Percentiles rank a stretch among this genome's conserved stretches.
These are phyloP conservation scores for Myopa tessellatipennis DNA, from an alignment of 2,888 invertebrate genomes.

Conservation along the genomic window DNA sequence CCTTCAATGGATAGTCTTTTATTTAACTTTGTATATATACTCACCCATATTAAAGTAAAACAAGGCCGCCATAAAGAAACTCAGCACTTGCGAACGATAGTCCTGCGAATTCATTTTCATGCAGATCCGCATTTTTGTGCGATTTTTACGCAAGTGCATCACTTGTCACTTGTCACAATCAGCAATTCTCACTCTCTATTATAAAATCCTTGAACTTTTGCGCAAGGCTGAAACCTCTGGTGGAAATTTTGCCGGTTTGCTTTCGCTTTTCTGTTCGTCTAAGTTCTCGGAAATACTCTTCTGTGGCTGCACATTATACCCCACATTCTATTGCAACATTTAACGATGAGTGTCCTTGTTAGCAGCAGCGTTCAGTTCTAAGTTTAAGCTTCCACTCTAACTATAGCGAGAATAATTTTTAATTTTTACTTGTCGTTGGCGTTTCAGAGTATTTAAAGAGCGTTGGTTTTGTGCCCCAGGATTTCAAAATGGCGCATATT, in stretches of 20 bases:
- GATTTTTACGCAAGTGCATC: slow-evolving; percentile 32
- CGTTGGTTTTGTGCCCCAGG: not conserved
- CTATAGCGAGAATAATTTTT: not conserved
- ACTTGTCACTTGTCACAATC: slow-evolving; percentile 4
- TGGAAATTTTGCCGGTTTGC: slow-evolving; percentile 12
- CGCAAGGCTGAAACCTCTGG: not conserved
- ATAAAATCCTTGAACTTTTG: slow-evolving; percentile 4
- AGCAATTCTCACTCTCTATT: not conserved
- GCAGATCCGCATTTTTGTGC: slow-evolving; percentile 35
- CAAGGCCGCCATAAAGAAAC: slow-evolving; percentile 55
- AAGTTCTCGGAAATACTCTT: slow-evolving; percentile 24
- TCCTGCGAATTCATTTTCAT: slow-evolving; percentile 46
- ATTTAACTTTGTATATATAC: slow-evolving; percentile 42
- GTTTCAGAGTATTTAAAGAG: not conserved
- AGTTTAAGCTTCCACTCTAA: not conserved
- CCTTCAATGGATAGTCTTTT: too few species aligned
- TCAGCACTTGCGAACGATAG: slow-evolving; percentile 49
- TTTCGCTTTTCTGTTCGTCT: slow-evolving; percentile 17
- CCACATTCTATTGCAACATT: slow-evolving; percentile 16
- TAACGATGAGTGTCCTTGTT: slow-evolving; percentile 15
- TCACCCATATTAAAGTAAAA: slow-evolving; percentile 58
- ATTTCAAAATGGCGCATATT: too few species aligned
- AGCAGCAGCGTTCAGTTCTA: not conserved
- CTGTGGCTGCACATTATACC: not conserved
- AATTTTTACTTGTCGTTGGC: not conserved